Base-by-base conservation (phyloP, 2,797 vertebrate genomes). In the Xyrichtys novacula region DNA sequence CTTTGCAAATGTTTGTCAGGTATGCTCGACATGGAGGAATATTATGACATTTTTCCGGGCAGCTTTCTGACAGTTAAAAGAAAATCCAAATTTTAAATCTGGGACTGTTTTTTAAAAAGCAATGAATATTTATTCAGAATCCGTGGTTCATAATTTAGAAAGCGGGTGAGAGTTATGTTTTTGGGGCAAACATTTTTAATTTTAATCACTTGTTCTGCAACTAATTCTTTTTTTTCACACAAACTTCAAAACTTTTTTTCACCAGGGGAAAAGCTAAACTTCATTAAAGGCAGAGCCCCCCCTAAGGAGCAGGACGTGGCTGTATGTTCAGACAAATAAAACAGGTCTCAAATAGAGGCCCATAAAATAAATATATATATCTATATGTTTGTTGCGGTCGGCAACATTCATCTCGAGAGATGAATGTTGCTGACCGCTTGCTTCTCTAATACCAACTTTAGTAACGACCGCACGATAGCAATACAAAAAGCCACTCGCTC, bases 1-100 rank as follows among this genome's bases (percentile, higher is more conserved):
- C 57, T 43, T 60, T 68, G 32, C 43, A 75, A 19, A 74, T 71
- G 52, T 72, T 67, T 59, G 44, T 49, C 52, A 26, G 12, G 65
- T 79, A 76, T 64, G 44, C 63, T 56, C 66, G 1, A 22, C 48
- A 63, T 59, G 8, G 7, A 65, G 16, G 23, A 59, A 47, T 69
- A 69, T 49, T 60, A 40, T 70, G 15, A 57, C 0, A 23, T 46
- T 74, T 72, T 78, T 62, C 53, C 69, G 38, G 39, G 42, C 57
- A 36, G 32, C 54, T 3, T 5, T 40, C 69, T 60, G 23, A 65
- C 54, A 52, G 62, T 32, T 7, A 43, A 22, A 22, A 44, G 25
- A 47, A 64, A 71, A 50, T 32, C 57, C 29, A 39, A 52, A 49
- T 42, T 12, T 1, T n/a, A 58, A 42, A 71, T 57, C 20, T 26